phyloP scores from a whole-genome alignment of 2,113 vertebrate species.

The Thalassoma bifasciatum region DNA sequence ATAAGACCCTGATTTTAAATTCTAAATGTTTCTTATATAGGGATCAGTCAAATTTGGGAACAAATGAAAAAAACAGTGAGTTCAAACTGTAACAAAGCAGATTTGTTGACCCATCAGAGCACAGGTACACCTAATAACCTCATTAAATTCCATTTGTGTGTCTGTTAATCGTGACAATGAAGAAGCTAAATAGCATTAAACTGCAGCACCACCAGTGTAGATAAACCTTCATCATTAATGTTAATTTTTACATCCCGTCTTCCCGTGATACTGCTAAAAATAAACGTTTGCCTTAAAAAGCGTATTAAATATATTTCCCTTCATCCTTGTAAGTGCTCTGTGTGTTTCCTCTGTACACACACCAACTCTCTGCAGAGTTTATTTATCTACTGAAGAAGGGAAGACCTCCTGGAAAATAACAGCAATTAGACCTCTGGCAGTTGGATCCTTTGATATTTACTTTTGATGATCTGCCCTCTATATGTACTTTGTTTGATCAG shows the following conservation, averaged over 20 bases:
- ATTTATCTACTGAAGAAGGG: slow-evolving; percentile 56
- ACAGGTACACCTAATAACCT: slow-evolving; percentile 22
- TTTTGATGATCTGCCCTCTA: slow-evolving; percentile 59
- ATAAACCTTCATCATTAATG: slow-evolving; percentile 21
- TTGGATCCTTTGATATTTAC: slow-evolving; percentile 76
- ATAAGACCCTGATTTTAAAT: too few species aligned
- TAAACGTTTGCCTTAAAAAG: slow-evolving; percentile 5
- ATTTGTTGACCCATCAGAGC: slow-evolving; percentile 15
- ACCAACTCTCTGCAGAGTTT: slow-evolving; percentile 30
- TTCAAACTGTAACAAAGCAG: background rate
- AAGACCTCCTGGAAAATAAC: slow-evolving; percentile 62
- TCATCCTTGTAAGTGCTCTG: background rate
- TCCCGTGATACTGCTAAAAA: background rate
- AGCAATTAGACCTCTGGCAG: slow-evolving; percentile 68
- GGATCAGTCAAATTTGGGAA: too few species aligned
- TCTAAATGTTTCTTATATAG: too few species aligned
- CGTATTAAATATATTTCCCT: slow-evolving; percentile 16
- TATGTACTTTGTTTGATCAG: slow-evolving; percentile 59
- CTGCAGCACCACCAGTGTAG: slow-evolving; percentile 18
- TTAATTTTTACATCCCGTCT: slow-evolving; percentile 19
- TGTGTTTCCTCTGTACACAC: slow-evolving; percentile 26
- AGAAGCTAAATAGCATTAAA: slow-evolving; percentile 2
- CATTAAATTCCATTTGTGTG: slow-evolving; percentile 14
- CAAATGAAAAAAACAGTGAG: too few species aligned
- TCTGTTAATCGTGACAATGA: slow-evolving; percentile 27